These are phyloP conservation scores for Perodicticus potto DNA, from an alignment of 2,797 vertebrate species.

Conservation along the genomic window DNA sequence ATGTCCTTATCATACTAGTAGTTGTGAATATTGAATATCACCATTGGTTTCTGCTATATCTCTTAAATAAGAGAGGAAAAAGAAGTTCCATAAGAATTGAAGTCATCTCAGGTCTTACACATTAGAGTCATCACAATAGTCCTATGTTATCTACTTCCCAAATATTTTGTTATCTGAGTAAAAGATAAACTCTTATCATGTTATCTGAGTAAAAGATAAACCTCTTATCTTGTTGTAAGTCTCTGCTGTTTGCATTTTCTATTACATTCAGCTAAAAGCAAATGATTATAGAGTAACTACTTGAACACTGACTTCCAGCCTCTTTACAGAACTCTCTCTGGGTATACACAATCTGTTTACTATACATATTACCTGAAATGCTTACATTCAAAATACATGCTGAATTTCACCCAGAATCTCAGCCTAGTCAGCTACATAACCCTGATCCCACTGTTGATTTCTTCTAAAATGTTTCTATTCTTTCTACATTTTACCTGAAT, in stretches of 20 bases:
- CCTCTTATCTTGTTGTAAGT: neutral
- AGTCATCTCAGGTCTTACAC: neutral
- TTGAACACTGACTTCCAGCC: neutral
- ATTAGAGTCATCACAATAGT: neutral
- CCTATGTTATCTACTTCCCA: neutral
- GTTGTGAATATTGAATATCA: neutral
- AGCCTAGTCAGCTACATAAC: neutral
- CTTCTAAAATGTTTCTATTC: neutral
- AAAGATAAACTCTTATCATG: neutral
- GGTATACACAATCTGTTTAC: neutral
- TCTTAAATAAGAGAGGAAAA: neutral
- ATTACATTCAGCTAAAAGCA: neutral
- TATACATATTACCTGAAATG: neutral
- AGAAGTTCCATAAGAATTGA: neutral
- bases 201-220: slow-evolving; percentile 7
- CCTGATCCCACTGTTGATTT: neutral
- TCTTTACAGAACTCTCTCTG: neutral
- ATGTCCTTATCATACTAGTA: neutral
- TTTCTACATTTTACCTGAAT: neutral
- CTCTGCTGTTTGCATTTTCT: neutral
- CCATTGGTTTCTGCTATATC: neutral
- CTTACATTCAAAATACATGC: neutral
- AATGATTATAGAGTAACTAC: neutral
- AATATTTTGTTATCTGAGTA: neutral
- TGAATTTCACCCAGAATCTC: neutral